Evolutionary conservation across 2,888 invertebrate species (phyloP), one percentile per base, ranked within the genome.

Genomic region (Tanypteryx hageni): DNA sequence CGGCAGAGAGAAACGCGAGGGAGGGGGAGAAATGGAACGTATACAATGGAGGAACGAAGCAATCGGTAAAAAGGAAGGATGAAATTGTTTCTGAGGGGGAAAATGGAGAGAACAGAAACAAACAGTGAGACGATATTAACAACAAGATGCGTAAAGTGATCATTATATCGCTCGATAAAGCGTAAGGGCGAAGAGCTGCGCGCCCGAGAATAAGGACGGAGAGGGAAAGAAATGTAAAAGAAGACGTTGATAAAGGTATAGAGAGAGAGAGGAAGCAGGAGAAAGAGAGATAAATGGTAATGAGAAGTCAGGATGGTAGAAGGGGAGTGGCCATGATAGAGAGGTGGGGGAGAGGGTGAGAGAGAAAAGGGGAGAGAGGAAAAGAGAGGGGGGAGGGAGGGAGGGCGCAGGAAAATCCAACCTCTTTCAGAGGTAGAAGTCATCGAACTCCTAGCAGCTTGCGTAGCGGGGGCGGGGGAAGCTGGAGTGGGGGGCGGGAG

Each of bases 381-480:
- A 58, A 31, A 61, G 89, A 44, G 64, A 44, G 68, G 16, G 89
- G 16, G 27, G 89, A 14, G 18, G 16, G 86, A 31, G 27, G 16
- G 64, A 14, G 58, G 89, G 89, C 31, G 31, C 61, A 16, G 89
- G 89, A 44, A 89, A 89, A 89, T 89, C 58, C 89, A 89, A 89
- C 89, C 89, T 89, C 89, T 89, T 89, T 89, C 89, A 64, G 89
- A 89, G 89, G 89, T 89, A 89, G 89, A 44, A 89, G 89, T 89
- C 89, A 64, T 89, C 89, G 89, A 89, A 89, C 89, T 61, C 89
- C 61, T 64, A 89, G 64, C 89, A 64, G 89, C 64, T 64, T 64
- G 89, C 61, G 89, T 89, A 89, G 89, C 89, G 89, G 89, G 89
- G 89, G 89, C 64, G 89, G 89, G 61, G 89, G 89, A 31, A 31